Percentiles rank a stretch among this genome's conserved stretches.
These are phyloP conservation scores for Heptranchias perlo DNA, from an alignment of 2,113 vertebrate species.

Conservation along the genomic window DNA sequence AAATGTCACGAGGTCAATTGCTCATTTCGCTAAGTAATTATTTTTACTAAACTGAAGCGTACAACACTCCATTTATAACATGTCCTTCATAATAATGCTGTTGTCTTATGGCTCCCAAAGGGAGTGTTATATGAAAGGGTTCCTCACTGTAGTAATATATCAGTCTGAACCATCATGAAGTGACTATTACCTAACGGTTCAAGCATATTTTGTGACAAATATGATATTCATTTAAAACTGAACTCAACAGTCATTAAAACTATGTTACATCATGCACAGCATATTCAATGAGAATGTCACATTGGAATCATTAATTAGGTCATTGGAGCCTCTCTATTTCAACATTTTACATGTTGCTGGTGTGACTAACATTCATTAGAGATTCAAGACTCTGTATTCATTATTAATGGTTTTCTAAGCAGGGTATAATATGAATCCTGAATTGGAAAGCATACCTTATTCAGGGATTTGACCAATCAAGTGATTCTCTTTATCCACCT, in stretches of 20 bases:
- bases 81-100: constrained; percentile 19
- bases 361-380: constrained; percentile 28
- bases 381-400: constrained; percentile 15
- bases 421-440: neutral
- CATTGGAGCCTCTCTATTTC: constrained; percentile 23
- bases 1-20: neutral
- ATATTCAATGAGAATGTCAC: constrained; percentile 19
- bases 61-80: neutral
- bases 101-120: neutral
- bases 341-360: constrained; percentile 16
- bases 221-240: constrained; percentile 16
- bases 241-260: constrained; percentile 19
- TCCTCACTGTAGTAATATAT: neutral
- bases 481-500: neutral
- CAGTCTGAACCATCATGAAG: neutral
- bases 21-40: neutral
- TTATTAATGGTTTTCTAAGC: constrained; percentile 20
- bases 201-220: constrained; percentile 31
- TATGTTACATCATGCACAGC: neutral
- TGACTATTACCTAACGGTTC: neutral
- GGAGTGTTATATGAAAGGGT: constrained; percentile 6
- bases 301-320: constrained; percentile 21
- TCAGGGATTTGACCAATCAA: neutral
- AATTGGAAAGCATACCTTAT: neutral
- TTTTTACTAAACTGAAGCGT: neutral